Conservation (phyloP, 2,113 vertebrate species). For the human (Homo sapiens) region GRCh38 chr3:179572001-179572500, state of each 20-base stretch:
- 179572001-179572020: background rate
- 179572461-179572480: background rate
- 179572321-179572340: background rate
- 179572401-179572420: background rate
- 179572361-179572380: background rate
- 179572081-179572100: constrained; percentile 12
- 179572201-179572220: background rate
- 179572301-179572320: background rate
- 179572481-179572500: background rate
- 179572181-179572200: background rate
- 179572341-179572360: background rate
- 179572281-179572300: background rate
- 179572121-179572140: background rate
- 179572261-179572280: background rate
- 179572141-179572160: background rate
- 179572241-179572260: background rate
- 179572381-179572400: background rate
- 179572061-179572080: background rate
- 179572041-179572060: background rate
- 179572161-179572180: background rate
- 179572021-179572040: background rate
- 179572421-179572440: background rate
- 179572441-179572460: background rate
- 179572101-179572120: background rate
- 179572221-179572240: background rate